Evolutionary conservation across 2,113 vertebrate species (phyloP).

Genomic region (Penelope pileata): DNA sequence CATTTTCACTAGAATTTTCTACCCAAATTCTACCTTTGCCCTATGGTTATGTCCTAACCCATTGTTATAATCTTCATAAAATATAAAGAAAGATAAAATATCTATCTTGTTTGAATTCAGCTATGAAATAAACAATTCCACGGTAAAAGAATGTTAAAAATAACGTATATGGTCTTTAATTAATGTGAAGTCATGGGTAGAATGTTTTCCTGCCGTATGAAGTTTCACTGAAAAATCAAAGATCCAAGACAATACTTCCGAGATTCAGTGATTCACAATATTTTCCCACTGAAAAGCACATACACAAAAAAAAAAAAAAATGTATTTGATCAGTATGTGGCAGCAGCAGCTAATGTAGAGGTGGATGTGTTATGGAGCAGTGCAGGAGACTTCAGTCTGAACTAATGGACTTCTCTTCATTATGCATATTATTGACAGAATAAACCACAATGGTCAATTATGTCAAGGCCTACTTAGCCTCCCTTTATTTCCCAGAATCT

Average conservation of each 20-base stretch:
- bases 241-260: neutral
- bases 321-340: neutral
- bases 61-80: neutral
- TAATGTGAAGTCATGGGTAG: neutral
- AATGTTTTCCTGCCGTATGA: neutral
- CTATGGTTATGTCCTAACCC: neutral
- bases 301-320: neutral
- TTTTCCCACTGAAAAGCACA: neutral
- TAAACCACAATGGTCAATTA: neutral
- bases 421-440: neutral
- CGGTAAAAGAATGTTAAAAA: neutral
- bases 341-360: neutral
- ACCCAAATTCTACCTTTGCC: neutral
- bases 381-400: neutral
- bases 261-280: neutral
- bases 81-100: neutral
- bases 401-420: slow-evolving; percentile 4
- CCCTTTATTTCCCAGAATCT: neutral
- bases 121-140: neutral
- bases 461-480: neutral
- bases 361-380: neutral
- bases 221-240: slow-evolving; percentile 6
- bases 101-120: neutral
- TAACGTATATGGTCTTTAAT: neutral
- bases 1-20: too few relatives aligned